These are phyloP conservation scores for Natator depressus DNA, from an alignment of 2,113 vertebrate genomes.

Conservation along the genomic window DNA sequence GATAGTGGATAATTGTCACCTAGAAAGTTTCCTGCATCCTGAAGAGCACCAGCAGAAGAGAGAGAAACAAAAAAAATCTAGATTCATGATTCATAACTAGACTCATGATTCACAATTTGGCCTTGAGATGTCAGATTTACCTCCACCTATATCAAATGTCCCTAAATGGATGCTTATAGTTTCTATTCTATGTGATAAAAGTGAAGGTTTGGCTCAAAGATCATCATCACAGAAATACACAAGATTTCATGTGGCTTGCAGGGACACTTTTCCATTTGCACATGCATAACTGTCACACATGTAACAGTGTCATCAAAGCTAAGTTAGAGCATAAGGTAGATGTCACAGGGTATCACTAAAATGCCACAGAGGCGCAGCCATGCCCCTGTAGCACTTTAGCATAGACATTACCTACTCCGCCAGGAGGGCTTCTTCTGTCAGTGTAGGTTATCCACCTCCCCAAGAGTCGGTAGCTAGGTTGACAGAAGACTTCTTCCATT, in stretches of 20 bases:
- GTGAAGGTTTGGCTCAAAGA: not conserved
- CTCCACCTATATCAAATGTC: not conserved
- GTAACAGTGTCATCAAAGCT: not conserved
- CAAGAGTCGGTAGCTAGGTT: not conserved
- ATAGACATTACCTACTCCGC: not conserved
- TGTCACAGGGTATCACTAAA: not conserved
- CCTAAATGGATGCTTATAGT: not conserved
- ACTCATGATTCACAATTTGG: conserved; percentile 9
- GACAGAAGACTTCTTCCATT: not conserved
- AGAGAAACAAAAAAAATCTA: not conserved
- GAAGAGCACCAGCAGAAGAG: not conserved
- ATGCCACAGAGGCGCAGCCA: not conserved
- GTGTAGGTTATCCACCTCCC: not conserved
- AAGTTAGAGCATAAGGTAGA: not conserved
- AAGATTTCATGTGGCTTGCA: not conserved
- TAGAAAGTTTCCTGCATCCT: not conserved
- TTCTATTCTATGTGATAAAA: fast-evolving
- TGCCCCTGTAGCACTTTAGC: not conserved
- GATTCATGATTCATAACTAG: conserved; percentile 1
- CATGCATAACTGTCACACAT: not conserved
- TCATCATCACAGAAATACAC: conserved; percentile 3
- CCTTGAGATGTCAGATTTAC: not conserved
- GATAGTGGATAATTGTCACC: not conserved
- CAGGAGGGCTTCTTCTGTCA: not conserved
- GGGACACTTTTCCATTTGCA: conserved; percentile 37